phyloP scores from a whole-genome alignment of 2,113 vertebrate species.

The Cochlearius cochlearius region DNA sequence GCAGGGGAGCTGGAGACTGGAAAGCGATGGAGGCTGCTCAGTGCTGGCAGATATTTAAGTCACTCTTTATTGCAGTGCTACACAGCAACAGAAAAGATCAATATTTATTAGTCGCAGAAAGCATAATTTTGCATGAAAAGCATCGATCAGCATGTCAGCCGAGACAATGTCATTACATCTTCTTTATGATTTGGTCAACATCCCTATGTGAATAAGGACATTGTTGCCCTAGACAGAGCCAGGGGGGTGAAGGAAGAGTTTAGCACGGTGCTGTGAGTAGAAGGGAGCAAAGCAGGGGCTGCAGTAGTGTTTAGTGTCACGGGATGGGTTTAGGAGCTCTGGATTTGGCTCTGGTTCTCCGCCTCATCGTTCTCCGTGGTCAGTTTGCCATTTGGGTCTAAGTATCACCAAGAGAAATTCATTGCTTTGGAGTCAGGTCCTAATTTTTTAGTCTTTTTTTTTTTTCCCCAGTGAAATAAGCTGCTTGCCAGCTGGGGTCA shows the following conservation, averaged over 20 bases:
- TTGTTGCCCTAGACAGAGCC: background rate
- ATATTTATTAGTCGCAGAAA: slow-evolving; percentile 68
- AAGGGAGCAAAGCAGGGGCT: background rate
- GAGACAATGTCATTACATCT: slow-evolving; percentile 29
- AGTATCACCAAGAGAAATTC: background rate
- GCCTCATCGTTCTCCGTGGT: accelerated
- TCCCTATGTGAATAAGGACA: background rate
- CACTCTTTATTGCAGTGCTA: slow-evolving; percentile 46
- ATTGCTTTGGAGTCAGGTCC: background rate
- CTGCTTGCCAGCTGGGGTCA: background rate
- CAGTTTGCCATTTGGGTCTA: background rate
- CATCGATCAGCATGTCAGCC: slow-evolving; percentile 42
- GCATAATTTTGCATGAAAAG: slow-evolving; percentile 63
- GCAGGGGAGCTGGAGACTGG: background rate
- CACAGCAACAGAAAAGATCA: slow-evolving; percentile 49
- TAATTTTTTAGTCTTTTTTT: background rate
- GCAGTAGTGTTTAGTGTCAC: background rate
- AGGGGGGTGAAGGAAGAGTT: background rate
- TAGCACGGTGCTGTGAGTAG: background rate
- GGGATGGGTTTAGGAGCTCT: background rate
- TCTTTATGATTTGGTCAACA: slow-evolving; percentile 13
- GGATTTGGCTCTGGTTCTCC: background rate
- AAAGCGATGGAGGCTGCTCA: background rate
- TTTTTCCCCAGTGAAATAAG: background rate
- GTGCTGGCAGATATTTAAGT: background rate